Percentiles rank a stretch among this genome's conserved stretches.
phyloP scores from a whole-genome alignment of 2,888 invertebrate genomes.

The Oxycera nigricornis region DNA sequence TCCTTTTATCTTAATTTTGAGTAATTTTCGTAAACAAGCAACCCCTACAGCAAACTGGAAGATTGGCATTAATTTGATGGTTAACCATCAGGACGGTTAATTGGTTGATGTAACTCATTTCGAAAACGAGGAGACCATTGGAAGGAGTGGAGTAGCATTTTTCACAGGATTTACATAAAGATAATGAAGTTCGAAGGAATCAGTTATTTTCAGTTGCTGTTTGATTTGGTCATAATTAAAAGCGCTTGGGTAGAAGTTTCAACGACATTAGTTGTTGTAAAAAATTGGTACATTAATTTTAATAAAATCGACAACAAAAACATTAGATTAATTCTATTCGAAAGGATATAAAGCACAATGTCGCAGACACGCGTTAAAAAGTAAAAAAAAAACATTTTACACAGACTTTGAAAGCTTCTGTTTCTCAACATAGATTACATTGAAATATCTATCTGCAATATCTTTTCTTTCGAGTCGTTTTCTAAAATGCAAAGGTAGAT shows the following conservation, averaged over 20 bases:
- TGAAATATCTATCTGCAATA: too few species aligned
- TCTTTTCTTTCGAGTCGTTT: too few species aligned
- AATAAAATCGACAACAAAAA: background rate
- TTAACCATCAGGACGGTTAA: background rate
- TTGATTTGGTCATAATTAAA: background rate
- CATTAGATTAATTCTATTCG: background rate
- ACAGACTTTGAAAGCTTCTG: too few species aligned
- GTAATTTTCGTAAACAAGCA: constrained; percentile 17
- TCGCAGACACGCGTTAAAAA: too few species aligned
- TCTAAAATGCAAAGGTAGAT: too few species aligned
- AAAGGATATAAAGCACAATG: too few species aligned
- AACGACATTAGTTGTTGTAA: too few species aligned
- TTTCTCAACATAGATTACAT: too few species aligned
- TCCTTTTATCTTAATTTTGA: background rate
- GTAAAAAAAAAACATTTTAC: too few species aligned
- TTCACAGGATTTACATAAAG: background rate
- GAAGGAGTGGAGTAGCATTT: background rate
- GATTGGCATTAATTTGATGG: constrained; percentile 23
- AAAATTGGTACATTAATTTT: background rate
- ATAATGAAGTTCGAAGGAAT: constrained; percentile 2
- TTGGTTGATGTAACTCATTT: constrained; percentile 3
- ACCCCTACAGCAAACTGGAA: constrained; percentile 8
- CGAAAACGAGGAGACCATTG: background rate
- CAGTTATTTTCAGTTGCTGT: background rate
- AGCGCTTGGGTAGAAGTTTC: too few species aligned